phyloP scores from a whole-genome alignment of 2,113 vertebrate genomes.

The Pseudopipra pipra region DNA sequence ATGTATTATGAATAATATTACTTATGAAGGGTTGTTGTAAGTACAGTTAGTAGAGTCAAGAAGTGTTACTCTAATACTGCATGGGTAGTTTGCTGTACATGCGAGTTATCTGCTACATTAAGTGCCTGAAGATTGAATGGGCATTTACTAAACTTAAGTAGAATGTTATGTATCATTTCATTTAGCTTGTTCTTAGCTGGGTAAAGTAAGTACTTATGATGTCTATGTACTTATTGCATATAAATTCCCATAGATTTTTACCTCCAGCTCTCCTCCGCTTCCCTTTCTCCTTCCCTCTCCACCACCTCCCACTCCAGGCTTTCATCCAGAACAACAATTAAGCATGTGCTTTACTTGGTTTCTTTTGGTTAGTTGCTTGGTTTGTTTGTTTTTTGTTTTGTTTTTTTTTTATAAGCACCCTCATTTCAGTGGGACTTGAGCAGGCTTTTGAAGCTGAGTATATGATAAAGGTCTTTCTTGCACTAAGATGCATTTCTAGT shows the following conservation, averaged over 20 bases:
- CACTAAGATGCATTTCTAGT: neutral
- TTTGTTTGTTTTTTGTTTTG: neutral
- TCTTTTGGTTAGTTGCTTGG: neutral
- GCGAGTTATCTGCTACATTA: neutral
- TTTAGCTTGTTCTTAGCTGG: neutral
- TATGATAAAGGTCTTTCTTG: neutral
- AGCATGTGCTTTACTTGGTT: neutral
- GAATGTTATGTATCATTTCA: neutral
- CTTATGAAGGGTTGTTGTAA: neutral
- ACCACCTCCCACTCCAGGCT: neutral
- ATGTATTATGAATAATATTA: neutral
- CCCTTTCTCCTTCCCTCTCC: neutral
- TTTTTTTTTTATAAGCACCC: neutral
- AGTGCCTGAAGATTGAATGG: neutral
- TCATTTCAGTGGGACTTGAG: neutral
- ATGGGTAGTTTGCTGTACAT: neutral
- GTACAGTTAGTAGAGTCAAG: neutral
- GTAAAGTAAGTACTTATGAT: neutral
- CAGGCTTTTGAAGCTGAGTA: neutral
- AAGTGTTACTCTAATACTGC: neutral
- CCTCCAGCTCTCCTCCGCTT: neutral
- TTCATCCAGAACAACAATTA: neutral
- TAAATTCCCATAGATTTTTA: neutral
- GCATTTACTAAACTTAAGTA: neutral
- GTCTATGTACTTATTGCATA: accelerated